Percentiles rank a stretch among this genome's conserved stretches.
These are phyloP conservation scores for Xyliphius kryptos DNA, from an alignment of 2,113 vertebrate species.

Conservation along the genomic window DNA sequence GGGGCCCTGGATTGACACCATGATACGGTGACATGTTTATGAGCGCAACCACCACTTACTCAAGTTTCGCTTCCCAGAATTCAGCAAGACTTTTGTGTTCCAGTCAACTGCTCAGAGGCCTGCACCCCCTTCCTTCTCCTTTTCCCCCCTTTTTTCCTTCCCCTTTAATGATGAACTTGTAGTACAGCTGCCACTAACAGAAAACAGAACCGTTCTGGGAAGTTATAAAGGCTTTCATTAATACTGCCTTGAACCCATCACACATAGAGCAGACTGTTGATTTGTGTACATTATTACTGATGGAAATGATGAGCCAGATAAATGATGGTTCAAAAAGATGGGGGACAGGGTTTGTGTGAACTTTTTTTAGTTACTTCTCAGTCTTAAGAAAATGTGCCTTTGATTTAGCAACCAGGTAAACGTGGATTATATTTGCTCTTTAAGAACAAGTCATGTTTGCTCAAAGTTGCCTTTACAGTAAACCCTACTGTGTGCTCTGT, in stretches of 20 bases:
- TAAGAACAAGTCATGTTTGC: conserved; percentile 1
- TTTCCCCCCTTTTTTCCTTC: neutral
- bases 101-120: conserved; percentile 25
- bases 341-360: no score
- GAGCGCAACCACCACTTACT: conserved; percentile 47
- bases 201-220: conserved; percentile 5
- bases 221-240: conserved; percentile 16
- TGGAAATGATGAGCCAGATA: no score
- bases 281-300: neutral
- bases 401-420: no score
- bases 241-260: neutral
- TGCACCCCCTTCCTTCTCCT: conserved; percentile 1
- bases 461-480: neutral
- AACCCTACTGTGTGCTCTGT: neutral
- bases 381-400: no score
- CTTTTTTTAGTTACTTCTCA: no score
- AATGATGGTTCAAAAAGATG: no score
- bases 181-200: conserved; percentile 18
- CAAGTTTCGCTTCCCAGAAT: conserved; percentile 53
- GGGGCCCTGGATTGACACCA: conserved; percentile 54
- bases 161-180: conserved; percentile 23
- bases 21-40: conserved; percentile 54
- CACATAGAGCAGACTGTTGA: neutral
- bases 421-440: no score
- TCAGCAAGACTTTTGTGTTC: conserved; percentile 41